Evolutionary conservation across 2,888 invertebrate genomes (phyloP), one percentile per base, ranked within the genome.

Genomic region (Mactromeris polynyma): DNA sequence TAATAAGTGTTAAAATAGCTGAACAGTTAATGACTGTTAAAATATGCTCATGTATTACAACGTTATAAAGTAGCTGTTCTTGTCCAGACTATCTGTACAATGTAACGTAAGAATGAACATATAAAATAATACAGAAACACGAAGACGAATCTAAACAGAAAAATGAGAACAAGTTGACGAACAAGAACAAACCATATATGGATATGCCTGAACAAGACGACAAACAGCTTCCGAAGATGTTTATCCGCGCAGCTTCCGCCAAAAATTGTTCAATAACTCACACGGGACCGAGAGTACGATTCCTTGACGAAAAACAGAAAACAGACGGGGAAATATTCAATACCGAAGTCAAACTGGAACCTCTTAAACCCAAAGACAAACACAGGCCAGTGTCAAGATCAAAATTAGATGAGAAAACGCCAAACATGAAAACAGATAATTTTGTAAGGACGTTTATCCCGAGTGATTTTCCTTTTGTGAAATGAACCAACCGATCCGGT

Each of bases 331-430:
- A 88, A 51, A 40, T 86, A 38, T 51, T 6, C 36, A 42, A 80
- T 54, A 73, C 51, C 11, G 87, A 87, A 17, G 42, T 89, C 4
- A 90, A 87, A 81, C 33, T 92, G 21, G 82, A 85, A 9, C 92
- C 92, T 6, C 36, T 88, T 4, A 69, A 40, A 3, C 40, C 81
- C 19, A 87, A 85, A 4, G 54, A 88, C 46, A 81, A 81, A 33
- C 21, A 77, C n/a, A 73, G 92, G 21, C 92, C 92, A 40, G 83
- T 81, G 0, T 92, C 92, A 21, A 54, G 92, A 17, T 87, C 92
- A 11, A 90, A 86, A 40, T 88, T 90, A 33, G 90, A 90, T 42
- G 90, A 90, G 31, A 73, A 40, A 21, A 80, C 81, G 17, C 90
- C 89, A 21, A 89, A 86, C 82, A 58, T 90, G 80, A 80, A 89